A percentile compares a stretch with the other conserved stretches of the same genome.
phyloP scores from a whole-genome alignment of 2,113 vertebrate genomes.

The Ceyx melanurus region DNA sequence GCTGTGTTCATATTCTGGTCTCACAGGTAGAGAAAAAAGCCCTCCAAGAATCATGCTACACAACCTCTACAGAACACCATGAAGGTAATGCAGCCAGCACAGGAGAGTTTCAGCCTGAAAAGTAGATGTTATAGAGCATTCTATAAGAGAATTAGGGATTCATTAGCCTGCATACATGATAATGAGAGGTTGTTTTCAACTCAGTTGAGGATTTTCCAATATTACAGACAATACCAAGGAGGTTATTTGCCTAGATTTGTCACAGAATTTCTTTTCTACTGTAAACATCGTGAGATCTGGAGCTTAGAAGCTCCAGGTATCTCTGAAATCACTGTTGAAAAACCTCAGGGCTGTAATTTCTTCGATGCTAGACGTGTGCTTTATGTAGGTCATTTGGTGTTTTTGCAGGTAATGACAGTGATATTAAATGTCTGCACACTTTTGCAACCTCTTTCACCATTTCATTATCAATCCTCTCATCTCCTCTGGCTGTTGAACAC shows the following conservation, averaged over 20 bases:
- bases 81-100: not conserved
- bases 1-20: rapidly evolving
- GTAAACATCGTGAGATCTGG: not conserved
- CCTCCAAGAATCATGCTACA: not conserved
- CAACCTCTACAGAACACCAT: not conserved
- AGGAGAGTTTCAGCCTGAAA: not conserved
- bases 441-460: not conserved
- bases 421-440: not conserved
- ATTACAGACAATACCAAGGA: not conserved
- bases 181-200: not conserved
- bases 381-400: not conserved
- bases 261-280: not conserved
- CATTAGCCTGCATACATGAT: not conserved
- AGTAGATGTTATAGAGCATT: rapidly evolving
- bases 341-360: not conserved
- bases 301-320: not conserved
- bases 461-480: not conserved
- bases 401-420: not conserved
- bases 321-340: not conserved
- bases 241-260: not conserved
- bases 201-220: not conserved
- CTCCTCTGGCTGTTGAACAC: not conserved
- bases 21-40: not conserved
- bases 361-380: not conserved
- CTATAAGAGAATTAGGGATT: not conserved